Base-by-base conservation (phyloP, 2,888 invertebrate genomes). In the Netelia fuscicornis region DNA sequence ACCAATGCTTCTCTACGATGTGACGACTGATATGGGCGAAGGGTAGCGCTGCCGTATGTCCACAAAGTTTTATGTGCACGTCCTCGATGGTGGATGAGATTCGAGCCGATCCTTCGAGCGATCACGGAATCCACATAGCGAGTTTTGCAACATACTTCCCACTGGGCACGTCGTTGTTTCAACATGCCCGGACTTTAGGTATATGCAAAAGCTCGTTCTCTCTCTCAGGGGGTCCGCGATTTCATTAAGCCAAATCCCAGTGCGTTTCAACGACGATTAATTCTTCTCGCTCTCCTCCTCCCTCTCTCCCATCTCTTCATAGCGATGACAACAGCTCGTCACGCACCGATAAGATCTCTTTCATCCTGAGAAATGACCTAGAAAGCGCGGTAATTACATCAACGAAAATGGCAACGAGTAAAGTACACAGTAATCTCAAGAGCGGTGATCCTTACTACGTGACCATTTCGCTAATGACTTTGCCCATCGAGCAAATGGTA, bases 301-400 rank as follows among this genome's bases (percentile, higher is more conserved):
- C 20, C 54, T 25, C 13, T 23, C 20, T 64, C 25, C 13, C 20
- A 25, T 48, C 3, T 48, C 48, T 48, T 13, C 48, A 13, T 6
- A n/a, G 48, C 23, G 72, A 72, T 65, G 70, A 60, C 60, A 68
- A 54, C 17, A 62, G 48, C 60, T 54, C 67, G 67, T 60, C 72
- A 71, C 70, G 64, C 54, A 76, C 76, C 44, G 81, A 82, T 76
- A 71, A 76, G 23, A 58, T 82, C 65, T 72, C 52, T 71, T 77
- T 77, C 30, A 71, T 42, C 64, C 70, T 48, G 6, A 64, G 58
- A 48, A 75, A 42, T 13, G 74, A 81, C 81, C 74, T 74, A 74
- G 42, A 62, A 62, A 52, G 9, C 5, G 42, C 30, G n/a, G 10
- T 67, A 11, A 75, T 64, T 64, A 5, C 17, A 74, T 48, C 10